Percentiles rank a stretch among this genome's conserved stretches.
These are phyloP conservation scores for Stenurella melanura DNA, from an alignment of 2,888 invertebrate species.

Conservation along the genomic window DNA sequence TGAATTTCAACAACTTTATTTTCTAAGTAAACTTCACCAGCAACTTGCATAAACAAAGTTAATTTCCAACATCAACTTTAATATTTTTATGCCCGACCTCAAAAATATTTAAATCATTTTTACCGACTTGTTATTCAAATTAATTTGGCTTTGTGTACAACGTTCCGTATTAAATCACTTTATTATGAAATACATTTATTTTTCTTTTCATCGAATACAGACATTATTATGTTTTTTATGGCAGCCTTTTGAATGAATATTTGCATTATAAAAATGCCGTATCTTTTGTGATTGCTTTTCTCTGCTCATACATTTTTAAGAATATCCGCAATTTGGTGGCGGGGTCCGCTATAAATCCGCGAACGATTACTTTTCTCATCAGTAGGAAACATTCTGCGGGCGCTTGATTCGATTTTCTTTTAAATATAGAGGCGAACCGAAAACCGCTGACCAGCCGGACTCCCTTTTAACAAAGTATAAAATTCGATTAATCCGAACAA, in stretches of 20 bases:
- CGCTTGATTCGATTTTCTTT: conserved; percentile 63
- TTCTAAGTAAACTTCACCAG: background rate
- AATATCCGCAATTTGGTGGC: conserved; percentile 55
- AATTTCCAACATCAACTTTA: background rate
- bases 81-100: background rate
- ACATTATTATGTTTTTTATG: conserved; percentile 41
- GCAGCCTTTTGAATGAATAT: conserved; percentile 50
- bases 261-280: conserved; percentile 58
- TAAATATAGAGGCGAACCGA: conserved; percentile 58
- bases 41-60: background rate
- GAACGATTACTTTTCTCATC: conserved; percentile 65
- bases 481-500: conserved; percentile 69
- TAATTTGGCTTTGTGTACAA: conserved; percentile 12
- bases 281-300: conserved; percentile 58
- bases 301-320: conserved; percentile 56
- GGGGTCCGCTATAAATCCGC: conserved; percentile 57
- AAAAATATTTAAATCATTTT: conserved; percentile 8
- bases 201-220: conserved; percentile 32
- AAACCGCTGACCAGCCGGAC: conserved; percentile 64
- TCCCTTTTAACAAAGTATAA: conserved; percentile 68
- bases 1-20: no score
- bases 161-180: conserved; percentile 20
- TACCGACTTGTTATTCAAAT: conserved; percentile 24
- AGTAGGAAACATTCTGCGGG: conserved; percentile 61
- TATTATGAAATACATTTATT: conserved; percentile 28